Percentiles rank a stretch among this genome's conserved stretches.
These are phyloP conservation scores for Avahi laniger DNA, from an alignment of 2,797 vertebrate species.

Conservation along the genomic window DNA sequence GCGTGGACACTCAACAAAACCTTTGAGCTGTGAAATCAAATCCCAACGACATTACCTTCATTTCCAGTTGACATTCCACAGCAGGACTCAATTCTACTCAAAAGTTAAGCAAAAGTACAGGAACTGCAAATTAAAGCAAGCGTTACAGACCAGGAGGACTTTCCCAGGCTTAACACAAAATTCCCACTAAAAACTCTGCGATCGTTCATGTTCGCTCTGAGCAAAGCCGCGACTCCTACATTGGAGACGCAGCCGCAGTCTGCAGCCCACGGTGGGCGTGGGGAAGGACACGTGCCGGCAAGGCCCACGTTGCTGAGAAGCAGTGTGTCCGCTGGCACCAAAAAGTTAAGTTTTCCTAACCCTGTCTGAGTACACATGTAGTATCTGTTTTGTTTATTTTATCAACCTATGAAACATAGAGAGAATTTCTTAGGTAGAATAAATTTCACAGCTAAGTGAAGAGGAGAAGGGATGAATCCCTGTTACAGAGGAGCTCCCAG, in stretches of 20 bases:
- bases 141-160: neutral
- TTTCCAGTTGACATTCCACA: slow-evolving; percentile 53
- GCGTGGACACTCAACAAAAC: slow-evolving; percentile 56
- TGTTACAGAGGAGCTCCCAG: neutral
- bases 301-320: fast-evolving
- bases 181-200: fast-evolving
- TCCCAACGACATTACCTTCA: slow-evolving; percentile 54
- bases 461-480: neutral
- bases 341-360: neutral
- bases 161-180: neutral
- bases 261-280: too few relatives aligned
- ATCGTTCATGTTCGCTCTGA: fast-evolving
- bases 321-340: fast-evolving
- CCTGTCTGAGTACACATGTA: neutral
- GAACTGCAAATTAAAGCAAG: slow-evolving; percentile 32
- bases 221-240: fast-evolving
- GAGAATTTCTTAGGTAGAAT: neutral
- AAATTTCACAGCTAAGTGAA: neutral
- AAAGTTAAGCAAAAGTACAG: neutral
- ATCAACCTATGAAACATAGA: neutral
- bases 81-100: slow-evolving; percentile 29
- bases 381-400: neutral
- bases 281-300: fast-evolving
- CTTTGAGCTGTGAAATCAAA: slow-evolving; percentile 59
- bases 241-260: too few relatives aligned